Base-by-base conservation (phyloP, 2,888 invertebrate species). In the Augiades crinisus region DNA sequence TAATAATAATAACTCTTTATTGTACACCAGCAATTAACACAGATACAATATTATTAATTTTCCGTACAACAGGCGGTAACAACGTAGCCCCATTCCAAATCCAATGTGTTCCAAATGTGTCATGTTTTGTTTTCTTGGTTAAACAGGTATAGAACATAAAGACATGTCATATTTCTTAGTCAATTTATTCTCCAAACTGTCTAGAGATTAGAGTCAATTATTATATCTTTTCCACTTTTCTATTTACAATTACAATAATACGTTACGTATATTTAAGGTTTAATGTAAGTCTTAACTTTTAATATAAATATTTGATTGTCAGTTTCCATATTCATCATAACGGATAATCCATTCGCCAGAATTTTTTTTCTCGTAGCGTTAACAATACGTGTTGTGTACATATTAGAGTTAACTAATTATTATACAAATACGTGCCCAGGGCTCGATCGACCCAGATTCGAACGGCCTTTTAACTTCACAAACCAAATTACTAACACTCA, bases 101-200 rank as follows among this genome's bases (percentile, higher is more conserved):
- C n/a, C n/a, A n/a, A n/a, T n/a, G n/a, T n/a, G n/a, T n/a, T n/a
- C n/a, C n/a, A n/a, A n/a, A n/a, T n/a, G n/a, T n/a, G n/a, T n/a
- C n/a, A 27, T 30, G 30, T 41, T 41, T 49, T 49, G 41, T 34
- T 10, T 22, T 49, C 41, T 49, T 49, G 49, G 41, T 49, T 21
- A 27, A 5, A 8, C 5, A 27, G 27, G 17, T 27, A 21, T 30
- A 40, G 27, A 47, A 19, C 13, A 8, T 47, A 33, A 38, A 13
- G 54, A 55, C 56, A 69, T 70, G 75, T 84, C 78, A 74, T 78
- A 73, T 68, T n/a, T 67, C 63, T 80, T 86, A 86, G 85, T 85
- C 87, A 86, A 87, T 81, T 86, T 75, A 77, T 58, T 75, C 63
- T 70, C 78, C 74, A 78, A 80, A 77, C 72, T 80, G 68, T 66